Percentiles rank a stretch among this genome's conserved stretches.
These are phyloP conservation scores for Byasa hedistus DNA, from an alignment of 2,888 invertebrate genomes.

Conservation along the genomic window DNA sequence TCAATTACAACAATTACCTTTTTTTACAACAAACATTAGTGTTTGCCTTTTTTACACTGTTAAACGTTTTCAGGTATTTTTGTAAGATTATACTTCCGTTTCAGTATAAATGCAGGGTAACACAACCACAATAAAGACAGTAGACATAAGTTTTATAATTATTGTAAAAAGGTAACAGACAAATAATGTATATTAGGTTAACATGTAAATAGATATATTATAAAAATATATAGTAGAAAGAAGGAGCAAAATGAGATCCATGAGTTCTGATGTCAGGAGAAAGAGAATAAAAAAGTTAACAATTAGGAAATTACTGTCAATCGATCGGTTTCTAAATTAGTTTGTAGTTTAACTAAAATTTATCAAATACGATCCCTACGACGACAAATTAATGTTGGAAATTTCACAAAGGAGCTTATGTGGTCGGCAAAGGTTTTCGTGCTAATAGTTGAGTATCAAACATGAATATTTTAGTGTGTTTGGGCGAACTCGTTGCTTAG, in stretches of 20 bases:
- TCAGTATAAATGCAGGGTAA: background rate
- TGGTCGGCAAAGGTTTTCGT: background rate
- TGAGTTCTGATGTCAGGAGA: no score
- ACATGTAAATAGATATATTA: no score
- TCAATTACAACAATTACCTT: background rate
- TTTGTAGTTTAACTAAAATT: background rate
- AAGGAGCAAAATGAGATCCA: no score
- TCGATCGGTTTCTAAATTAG: background rate
- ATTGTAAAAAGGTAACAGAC: no score
- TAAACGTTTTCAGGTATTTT: no score
- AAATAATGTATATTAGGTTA: no score
- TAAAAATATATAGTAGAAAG: no score
- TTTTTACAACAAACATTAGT: background rate
- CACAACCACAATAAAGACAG: no score
- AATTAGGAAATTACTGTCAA: background rate
- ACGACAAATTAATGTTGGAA: background rate
- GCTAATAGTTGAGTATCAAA: background rate
- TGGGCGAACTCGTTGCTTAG: background rate
- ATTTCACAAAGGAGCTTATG: background rate
- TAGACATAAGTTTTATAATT: no score
- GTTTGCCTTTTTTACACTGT: no score
- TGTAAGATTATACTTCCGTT: background rate
- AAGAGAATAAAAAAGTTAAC: no score
- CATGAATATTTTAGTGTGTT: slow-evolving; percentile 3
- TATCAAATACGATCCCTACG: background rate